Evolutionary conservation across 2,888 invertebrate species (phyloP), one percentile per base, ranked within the genome.

Genomic region (Mesorhabditis spiculigera): DNA sequence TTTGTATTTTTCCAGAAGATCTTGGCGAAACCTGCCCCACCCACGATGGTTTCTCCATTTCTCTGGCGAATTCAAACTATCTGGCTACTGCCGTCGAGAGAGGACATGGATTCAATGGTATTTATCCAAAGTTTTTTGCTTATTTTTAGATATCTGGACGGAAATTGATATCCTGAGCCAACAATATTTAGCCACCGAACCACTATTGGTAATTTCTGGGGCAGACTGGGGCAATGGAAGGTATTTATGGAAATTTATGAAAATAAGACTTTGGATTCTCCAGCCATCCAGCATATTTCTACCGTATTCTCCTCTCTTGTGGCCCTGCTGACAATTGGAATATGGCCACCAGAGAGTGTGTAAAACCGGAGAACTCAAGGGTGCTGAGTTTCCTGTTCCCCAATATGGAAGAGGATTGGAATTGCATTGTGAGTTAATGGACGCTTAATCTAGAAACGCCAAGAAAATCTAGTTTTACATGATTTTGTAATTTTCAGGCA

Each of bases 131-230:
- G 28, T 28, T 28, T 28, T 28, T 28, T 1, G 28, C 28, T 3
- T 28, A 28, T 28, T 28, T 28, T 28, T 28, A 28, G 28, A 28
- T 28, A 28, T 28, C 28, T 28, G 28, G 28, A 28, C 28, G 28
- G 28, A 28, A 28, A 28, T 28, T 28, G 28, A 28, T 28, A 28
- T 28, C 28, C 28, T 28, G 3, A 28, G 28, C 28, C 28, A 28
- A 28, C 10, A 50, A 50, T 50, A 50, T 50, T n/a, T 50, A 50
- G 8, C 58, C 8, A 50, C 8, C n/a, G 58, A 50, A n/a, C 58
- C 58, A n/a, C 58, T 50, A 50, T 50, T 50, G 58, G 58, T 50
- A n/a, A 50, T 50, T n/a, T 50, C 58, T n/a, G 58, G 58, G 10
- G 8, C 58, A 50, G 8, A 50, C 58, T 13, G 10, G n/a, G n/a